Conservation (phyloP, 2,888 invertebrate species). For the Harpagoxenus sublaevis region DNA sequence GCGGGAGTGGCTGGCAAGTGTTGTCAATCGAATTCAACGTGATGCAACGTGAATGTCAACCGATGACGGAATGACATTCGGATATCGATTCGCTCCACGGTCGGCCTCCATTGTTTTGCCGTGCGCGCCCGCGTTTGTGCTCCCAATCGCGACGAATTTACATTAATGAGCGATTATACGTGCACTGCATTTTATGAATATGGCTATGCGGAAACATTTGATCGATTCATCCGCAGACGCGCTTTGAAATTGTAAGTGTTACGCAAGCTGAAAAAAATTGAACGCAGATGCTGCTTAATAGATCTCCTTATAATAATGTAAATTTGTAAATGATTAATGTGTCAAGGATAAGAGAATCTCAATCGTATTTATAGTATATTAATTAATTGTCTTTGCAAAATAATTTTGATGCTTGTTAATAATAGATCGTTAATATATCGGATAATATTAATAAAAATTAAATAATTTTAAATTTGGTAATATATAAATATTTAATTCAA, state of each 20-base stretch:
- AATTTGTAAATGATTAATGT: constrained; percentile 8
- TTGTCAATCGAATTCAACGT: constrained; percentile 57
- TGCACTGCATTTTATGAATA: constrained; percentile 24
- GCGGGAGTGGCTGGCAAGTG: constrained; percentile 42
- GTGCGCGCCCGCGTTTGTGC: constrained; percentile 12
- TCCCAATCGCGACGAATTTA: constrained; percentile 35
- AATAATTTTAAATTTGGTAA: background rate
- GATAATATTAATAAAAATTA: background rate
- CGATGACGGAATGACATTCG: constrained; percentile 46
- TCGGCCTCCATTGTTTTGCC: constrained; percentile 42
- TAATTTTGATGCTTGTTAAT: background rate
- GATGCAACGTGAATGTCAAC: constrained; percentile 54
- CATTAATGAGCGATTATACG: constrained; percentile 45
- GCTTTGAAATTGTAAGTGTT: background rate
- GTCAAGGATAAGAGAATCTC: background rate
- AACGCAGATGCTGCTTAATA: background rate
- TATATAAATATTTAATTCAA: constrained; percentile 1
- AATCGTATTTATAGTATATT: background rate
- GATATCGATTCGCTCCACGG: constrained; percentile 49
- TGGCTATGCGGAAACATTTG: constrained; percentile 28
- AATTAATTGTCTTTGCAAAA: background rate
- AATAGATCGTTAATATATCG: background rate
- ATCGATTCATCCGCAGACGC: constrained; percentile 15
- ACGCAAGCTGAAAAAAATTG: background rate
- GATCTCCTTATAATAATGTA: background rate